phyloP scores from a whole-genome alignment of 1,140 invertebrate species.

The Whitmania pigra region DNA sequence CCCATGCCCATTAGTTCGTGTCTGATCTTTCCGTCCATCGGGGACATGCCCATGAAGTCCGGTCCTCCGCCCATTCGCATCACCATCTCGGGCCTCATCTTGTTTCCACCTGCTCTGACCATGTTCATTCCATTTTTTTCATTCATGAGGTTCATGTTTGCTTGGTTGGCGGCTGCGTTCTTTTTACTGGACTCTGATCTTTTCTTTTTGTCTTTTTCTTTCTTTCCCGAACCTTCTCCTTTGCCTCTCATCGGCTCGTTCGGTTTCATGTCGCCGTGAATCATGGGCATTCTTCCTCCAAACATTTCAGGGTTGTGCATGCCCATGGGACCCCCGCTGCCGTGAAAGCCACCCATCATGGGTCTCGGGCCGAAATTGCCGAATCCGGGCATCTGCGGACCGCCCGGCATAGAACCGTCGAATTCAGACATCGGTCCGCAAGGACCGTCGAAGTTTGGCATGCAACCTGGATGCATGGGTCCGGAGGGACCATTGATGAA shows the following conservation, averaged over 20 bases:
- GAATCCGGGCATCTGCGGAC: conserved; percentile 15
- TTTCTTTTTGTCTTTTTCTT: conserved; percentile 19
- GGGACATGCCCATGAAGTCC: conserved; percentile 11
- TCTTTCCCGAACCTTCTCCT: neutral
- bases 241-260: neutral
- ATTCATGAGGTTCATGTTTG: conserved; percentile 3
- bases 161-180: conserved; percentile 5
- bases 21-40: conserved; percentile 23
- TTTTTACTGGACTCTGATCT: conserved; percentile 14
- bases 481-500: conserved; percentile 35
- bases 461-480: conserved; percentile 30
- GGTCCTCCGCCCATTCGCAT: conserved; percentile 14
- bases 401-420: conserved; percentile 11
- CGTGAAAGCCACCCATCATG: conserved; percentile 24
- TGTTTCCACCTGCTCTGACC: conserved; percentile 17
- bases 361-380: conserved; percentile 7
- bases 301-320: neutral
- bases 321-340: conserved; percentile 15
- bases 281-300: neutral
- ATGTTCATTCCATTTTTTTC: conserved; percentile 29
- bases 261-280: neutral
- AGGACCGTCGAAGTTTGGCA: conserved; percentile 16
- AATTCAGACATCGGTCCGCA: conserved; percentile 18
- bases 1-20: conserved; percentile 36
- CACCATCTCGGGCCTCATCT: neutral